Conservation (phyloP, 2,888 invertebrate genomes). For the Baronia brevicornis region DNA sequence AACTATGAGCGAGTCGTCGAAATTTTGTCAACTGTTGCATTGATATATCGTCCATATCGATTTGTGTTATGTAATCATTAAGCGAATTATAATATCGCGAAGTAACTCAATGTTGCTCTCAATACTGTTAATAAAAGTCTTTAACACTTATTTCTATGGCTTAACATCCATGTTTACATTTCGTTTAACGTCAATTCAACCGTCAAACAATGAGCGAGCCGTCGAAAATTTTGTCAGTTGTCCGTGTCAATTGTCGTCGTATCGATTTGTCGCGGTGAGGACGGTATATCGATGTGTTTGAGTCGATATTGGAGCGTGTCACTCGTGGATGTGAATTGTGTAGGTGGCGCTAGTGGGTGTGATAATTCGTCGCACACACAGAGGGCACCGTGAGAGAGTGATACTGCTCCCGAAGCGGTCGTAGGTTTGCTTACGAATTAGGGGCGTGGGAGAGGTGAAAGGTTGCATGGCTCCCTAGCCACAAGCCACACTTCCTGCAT, state of each 20-base stretch:
- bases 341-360: constrained; percentile 64
- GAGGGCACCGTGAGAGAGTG: constrained; percentile 67
- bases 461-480: constrained; percentile 33
- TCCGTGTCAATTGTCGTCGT: constrained; percentile 39
- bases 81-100: constrained; percentile 32
- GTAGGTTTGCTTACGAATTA: constrained; percentile 57
- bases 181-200: constrained; percentile 50
- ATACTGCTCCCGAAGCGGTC: constrained; percentile 56
- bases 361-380: constrained; percentile 70
- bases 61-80: constrained; percentile 18
- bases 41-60: constrained; percentile 35
- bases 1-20: constrained; percentile 40
- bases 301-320: constrained; percentile 41
- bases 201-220: constrained; percentile 34
- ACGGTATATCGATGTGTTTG: constrained; percentile 36
- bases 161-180: constrained; percentile 42
- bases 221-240: constrained; percentile 59
- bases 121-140: constrained; percentile 19
- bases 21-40: constrained; percentile 54
- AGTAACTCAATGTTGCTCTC: constrained; percentile 28
- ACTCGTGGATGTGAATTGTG: constrained; percentile 41
- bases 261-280: constrained; percentile 28
- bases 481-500: constrained; percentile 11
- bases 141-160: constrained; percentile 34
- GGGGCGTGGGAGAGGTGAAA: constrained; percentile 69